phyloP scores from a whole-genome alignment of 2,797 vertebrate species.

The Leuciscus waleckii region DNA sequence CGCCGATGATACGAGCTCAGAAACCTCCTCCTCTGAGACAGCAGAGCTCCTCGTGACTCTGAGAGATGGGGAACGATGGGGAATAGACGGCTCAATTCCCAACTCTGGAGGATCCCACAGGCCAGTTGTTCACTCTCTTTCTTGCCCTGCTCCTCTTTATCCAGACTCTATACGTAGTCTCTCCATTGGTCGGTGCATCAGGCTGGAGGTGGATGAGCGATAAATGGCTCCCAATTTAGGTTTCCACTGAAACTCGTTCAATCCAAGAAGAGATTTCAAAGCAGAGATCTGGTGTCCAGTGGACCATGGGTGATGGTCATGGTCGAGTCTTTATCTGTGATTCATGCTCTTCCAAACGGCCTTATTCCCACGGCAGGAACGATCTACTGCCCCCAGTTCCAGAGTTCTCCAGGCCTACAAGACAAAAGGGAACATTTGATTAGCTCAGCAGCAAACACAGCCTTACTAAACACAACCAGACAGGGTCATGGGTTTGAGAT shows the following conservation, averaged over 20 bases:
- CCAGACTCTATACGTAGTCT: slow-evolving; percentile 75
- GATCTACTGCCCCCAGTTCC: slow-evolving; percentile 54
- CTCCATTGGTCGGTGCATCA: slow-evolving; percentile 76
- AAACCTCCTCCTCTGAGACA: background rate
- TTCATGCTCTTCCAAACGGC: slow-evolving; percentile 43
- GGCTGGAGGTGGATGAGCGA: slow-evolving; percentile 55
- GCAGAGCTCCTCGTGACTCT: slow-evolving; percentile 13
- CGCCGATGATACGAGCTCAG: background rate
- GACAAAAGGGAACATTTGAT: slow-evolving; percentile 59
- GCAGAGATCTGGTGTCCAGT: slow-evolving; percentile 58
- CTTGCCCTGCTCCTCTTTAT: slow-evolving; percentile 70
- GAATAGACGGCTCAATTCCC: slow-evolving; percentile 42
- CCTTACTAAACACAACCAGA: background rate
- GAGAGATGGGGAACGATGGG: background rate
- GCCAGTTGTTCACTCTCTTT: slow-evolving; percentile 29
- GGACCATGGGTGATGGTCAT: slow-evolving; percentile 65
- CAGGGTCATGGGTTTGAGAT: background rate
- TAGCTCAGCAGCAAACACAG: slow-evolving; percentile 19
- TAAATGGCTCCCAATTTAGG: background rate
- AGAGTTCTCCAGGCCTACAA: slow-evolving; percentile 65
- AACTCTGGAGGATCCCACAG: slow-evolving; percentile 64
- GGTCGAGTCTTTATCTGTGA: slow-evolving; percentile 55
- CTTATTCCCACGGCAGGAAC: slow-evolving; percentile 41
- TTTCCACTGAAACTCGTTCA: background rate
- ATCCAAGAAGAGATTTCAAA: background rate